Evolutionary conservation across 2,797 vertebrate genomes (phyloP).

Genomic region (Arrhamphus sclerolepis): DNA sequence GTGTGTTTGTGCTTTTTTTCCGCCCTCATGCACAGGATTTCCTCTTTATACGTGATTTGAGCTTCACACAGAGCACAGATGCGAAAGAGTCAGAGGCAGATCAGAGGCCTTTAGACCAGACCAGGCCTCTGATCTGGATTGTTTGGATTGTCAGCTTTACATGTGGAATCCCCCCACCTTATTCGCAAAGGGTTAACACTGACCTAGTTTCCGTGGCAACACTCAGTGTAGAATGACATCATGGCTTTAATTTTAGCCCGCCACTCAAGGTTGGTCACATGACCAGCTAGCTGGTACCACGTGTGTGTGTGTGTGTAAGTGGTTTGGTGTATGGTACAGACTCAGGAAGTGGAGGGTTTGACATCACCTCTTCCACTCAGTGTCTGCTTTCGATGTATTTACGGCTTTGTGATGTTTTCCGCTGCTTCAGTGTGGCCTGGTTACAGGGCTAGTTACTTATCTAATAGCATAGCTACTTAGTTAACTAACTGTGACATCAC

Average conservation of each 20-base stretch:
- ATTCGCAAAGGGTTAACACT: slow-evolving; percentile 75
- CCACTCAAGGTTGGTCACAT: slow-evolving; percentile 66
- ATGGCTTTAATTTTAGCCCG: slow-evolving; percentile 79
- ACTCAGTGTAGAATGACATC: slow-evolving; percentile 80
- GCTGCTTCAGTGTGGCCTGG: slow-evolving; percentile 23
- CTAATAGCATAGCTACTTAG: too few species aligned
- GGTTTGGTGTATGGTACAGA: slow-evolving; percentile 42
- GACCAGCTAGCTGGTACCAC: slow-evolving; percentile 47
- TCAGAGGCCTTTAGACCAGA: slow-evolving; percentile 20
- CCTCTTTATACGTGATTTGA: slow-evolving; percentile 43
- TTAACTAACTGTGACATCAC: too few species aligned
- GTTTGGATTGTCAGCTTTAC: slow-evolving; percentile 33
- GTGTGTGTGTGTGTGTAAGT: slow-evolving; percentile 26
- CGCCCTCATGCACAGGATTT: slow-evolving; percentile 61
- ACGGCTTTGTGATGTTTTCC: slow-evolving; percentile 58
- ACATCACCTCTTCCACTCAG: slow-evolving; percentile 72
- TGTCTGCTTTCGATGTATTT: slow-evolving; percentile 50
- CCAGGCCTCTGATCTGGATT: slow-evolving; percentile 57
- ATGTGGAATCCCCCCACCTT: slow-evolving; percentile 68
- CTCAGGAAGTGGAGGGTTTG: slow-evolving; percentile 74
- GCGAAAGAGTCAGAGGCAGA: slow-evolving; percentile 35
- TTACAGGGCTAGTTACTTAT: slow-evolving; percentile 2
- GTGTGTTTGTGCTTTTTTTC: slow-evolving; percentile 37
- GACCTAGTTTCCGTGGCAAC: slow-evolving; percentile 84
- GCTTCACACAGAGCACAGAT: slow-evolving; percentile 21